Evolutionary conservation across 2,113 vertebrate genomes (phyloP), one percentile per base, ranked within the genome.

Genomic region (Rhegmatorhina hoffmannsi): DNA sequence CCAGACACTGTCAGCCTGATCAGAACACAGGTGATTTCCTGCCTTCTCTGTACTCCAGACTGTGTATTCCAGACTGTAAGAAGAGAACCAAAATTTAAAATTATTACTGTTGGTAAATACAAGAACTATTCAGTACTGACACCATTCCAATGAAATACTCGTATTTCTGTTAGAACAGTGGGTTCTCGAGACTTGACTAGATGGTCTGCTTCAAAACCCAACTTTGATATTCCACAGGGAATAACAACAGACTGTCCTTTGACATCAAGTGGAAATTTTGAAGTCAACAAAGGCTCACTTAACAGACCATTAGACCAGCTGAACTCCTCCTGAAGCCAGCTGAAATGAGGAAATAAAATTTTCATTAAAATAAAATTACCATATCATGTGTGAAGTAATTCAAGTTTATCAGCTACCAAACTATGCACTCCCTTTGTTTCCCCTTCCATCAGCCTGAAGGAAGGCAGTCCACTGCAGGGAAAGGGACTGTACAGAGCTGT

Each of bases 401-500:
- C 0, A 0, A 72, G 29, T 40, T 66, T 44, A 73, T 80, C 46
- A 53, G 24, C 18, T 38, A 73, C 24, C 16, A 84, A 77, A 73
- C 26, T 25, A 58, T 75, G 4, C 17, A n/a, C 5, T n/a, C 29
- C 10, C 50, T 47, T 52, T 49, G 20, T 56, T 47, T 34, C 15
- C 34, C 36, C 28, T 34, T 49, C 18, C 47, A 31, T n/a, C 67
- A 88, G 23, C 33, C 46, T 28, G 26, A 70, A 82, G 16, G 25
- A n/a, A 58, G 19, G 36, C 46, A 74, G 23, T 12, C 29, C 24
- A 52, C 20, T 29, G 13, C 15, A 43, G 40, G 40, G 33, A 84
- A 59, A 76, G 38, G 20, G n/a, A 83, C 6, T 1, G 1, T 5
- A 26, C 7, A 0, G 1, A 79, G 33, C 34, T 36, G 29, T 43